phyloP scores from a whole-genome alignment of 2,113 vertebrate species.

The Alligator sinensis region DNA sequence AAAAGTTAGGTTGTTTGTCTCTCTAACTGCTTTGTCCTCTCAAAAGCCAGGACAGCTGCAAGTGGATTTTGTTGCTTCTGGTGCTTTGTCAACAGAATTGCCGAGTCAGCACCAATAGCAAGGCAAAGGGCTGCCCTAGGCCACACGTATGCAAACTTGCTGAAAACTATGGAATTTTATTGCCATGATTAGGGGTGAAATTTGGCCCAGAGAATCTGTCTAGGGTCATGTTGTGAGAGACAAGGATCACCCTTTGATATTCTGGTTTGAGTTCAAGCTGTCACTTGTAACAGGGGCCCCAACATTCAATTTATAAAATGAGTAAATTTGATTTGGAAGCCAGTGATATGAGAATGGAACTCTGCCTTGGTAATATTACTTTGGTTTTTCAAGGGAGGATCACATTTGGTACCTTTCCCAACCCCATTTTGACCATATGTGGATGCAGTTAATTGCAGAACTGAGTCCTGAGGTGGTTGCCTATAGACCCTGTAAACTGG shows the following conservation, averaged over 20 bases:
- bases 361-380: not conserved
- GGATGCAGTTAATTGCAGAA: not conserved
- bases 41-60: not conserved
- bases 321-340: not conserved
- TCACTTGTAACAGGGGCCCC: not conserved
- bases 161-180: not conserved
- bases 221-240: not conserved
- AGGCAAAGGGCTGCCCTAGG: not conserved
- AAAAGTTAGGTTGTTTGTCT: too few relatives aligned
- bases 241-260: not conserved
- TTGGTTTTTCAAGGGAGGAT: not conserved
- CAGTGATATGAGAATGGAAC: not conserved
- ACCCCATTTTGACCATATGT: not conserved
- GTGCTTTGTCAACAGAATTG: fast-evolving
- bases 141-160: not conserved
- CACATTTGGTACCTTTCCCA: not conserved
- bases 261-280: not conserved
- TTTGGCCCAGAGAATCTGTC: not conserved
- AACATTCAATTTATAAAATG: not conserved
- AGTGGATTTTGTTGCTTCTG: not conserved
- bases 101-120: not conserved
- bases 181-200: not conserved
- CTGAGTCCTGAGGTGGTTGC: not conserved
- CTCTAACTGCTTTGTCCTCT: not conserved
- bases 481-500: not conserved